A percentile compares a stretch with the other conserved stretches of the same genome.
Conservation (phyloP, 2,797 vertebrate genomes). For the Pseudomugil gertrudae region DNA sequence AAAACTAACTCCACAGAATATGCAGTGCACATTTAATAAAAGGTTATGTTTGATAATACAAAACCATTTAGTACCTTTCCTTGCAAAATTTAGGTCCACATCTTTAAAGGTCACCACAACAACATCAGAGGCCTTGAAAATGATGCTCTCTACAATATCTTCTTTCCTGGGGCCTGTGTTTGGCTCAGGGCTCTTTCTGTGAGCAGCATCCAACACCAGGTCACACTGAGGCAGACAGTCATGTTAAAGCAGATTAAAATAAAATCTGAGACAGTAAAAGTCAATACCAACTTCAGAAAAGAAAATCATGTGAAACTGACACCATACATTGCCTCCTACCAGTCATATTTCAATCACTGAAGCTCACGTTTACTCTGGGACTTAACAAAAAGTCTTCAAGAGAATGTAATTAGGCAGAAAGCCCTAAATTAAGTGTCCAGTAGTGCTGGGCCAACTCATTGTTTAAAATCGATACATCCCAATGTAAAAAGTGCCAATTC, state of each 20-base stretch:
- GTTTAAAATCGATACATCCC: too few species aligned
- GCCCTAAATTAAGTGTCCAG: too few species aligned
- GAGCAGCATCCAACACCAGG: constrained; percentile 96
- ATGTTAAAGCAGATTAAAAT: constrained; percentile 6
- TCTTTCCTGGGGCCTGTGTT: constrained; percentile 90
- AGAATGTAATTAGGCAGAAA: background rate
- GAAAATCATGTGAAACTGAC: too few species aligned
- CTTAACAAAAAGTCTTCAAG: constrained; percentile 1
- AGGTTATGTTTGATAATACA: background rate
- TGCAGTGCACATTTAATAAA: background rate
- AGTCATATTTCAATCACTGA: background rate
- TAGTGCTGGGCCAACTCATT: too few species aligned
- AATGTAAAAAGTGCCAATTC: too few species aligned
- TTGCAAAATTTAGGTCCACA: constrained; percentile 95
- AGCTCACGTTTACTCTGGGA: background rate
- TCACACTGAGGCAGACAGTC: constrained; percentile 86
- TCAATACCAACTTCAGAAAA: background rate
- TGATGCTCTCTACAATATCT: constrained; percentile 97
- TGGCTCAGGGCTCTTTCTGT: constrained; percentile 91
- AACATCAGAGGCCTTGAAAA: constrained; percentile 97
- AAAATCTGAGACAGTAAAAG: constrained; percentile 11
- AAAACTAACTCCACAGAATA: constrained; percentile 17
- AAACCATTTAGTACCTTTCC: constrained; percentile 87
- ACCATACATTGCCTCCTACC: too few species aligned
- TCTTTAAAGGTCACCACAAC: constrained; percentile 98